A percentile compares a stretch with the other conserved stretches of the same genome.
Conservation (phyloP, 2,888 invertebrate species). For the Lasioglossum lativentre region DNA sequence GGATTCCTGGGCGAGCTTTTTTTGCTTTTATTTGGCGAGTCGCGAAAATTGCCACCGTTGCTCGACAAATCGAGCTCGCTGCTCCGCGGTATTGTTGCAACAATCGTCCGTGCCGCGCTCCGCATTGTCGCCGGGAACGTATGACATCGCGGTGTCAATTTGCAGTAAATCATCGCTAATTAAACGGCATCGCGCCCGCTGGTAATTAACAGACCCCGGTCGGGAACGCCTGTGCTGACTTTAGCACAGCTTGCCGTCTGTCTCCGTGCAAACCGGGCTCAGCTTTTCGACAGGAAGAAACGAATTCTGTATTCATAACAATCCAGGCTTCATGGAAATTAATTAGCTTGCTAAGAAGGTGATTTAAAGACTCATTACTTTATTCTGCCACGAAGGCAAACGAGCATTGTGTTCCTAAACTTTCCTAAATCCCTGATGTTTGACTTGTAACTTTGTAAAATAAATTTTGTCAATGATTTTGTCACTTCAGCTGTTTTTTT, state of each 20-base stretch:
- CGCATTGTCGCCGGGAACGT: constrained; percentile 33
- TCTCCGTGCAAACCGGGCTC: background rate
- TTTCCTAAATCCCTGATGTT: background rate
- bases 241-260: constrained; percentile 7
- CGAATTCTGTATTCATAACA: background rate
- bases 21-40: background rate
- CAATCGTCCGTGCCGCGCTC: constrained; percentile 3
- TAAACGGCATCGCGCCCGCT: constrained; percentile 39
- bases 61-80: background rate
- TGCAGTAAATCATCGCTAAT: constrained; percentile 65
- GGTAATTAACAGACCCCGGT: constrained; percentile 49
- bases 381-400: background rate
- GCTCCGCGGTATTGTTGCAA: constrained; percentile 16
- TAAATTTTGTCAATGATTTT: too few species aligned
- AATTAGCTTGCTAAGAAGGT: background rate
- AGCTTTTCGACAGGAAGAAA: background rate
- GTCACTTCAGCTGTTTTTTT: too few species aligned
- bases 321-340: background rate
- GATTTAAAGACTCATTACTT: background rate
- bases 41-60: background rate
- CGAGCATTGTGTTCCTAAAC: background rate
- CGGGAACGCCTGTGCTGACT: constrained; percentile 31
- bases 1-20: background rate
- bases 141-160: constrained; percentile 45
- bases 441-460: background rate